Conservation (phyloP, 2,888 invertebrate species). For the Ophioninae sp. region DNA sequence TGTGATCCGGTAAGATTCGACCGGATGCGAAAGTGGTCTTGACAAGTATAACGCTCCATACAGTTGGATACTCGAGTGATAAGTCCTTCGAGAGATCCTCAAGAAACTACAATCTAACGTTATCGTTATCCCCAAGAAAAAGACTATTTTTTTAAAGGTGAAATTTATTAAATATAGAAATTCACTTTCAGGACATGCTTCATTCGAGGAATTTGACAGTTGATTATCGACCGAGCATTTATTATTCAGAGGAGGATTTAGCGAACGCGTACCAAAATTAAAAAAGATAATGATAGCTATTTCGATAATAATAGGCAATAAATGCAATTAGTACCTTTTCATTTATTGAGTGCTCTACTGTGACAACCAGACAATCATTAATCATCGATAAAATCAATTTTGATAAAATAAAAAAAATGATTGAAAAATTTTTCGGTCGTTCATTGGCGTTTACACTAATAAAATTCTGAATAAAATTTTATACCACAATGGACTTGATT, state of each 20-base stretch:
- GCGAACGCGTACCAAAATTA: too few relatives aligned
- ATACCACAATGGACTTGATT: too few relatives aligned
- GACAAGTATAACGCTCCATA: conserved; percentile 68
- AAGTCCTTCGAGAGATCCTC: conserved; percentile 59
- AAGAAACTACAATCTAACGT: conserved; percentile 48
- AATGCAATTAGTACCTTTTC: too few relatives aligned
- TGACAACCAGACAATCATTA: too few relatives aligned
- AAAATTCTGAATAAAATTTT: too few relatives aligned
- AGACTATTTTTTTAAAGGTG: conserved; percentile 58
- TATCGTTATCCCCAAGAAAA: conserved; percentile 52
- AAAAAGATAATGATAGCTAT: too few relatives aligned
- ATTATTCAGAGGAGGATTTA: too few relatives aligned
- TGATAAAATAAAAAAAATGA: too few relatives aligned
- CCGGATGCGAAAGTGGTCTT: conserved; percentile 5
- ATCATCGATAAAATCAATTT: too few relatives aligned
- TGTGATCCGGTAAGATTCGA: not conserved
- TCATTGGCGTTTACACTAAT: too few relatives aligned
- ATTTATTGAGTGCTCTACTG: too few relatives aligned
- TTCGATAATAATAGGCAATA: too few relatives aligned
- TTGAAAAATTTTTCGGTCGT: not conserved
- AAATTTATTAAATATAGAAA: not conserved
- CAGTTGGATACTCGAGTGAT: conserved; percentile 65
- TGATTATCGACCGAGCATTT: not conserved
- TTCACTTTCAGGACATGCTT: not conserved
- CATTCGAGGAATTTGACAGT: not conserved